Evolutionary conservation across 2,888 invertebrate species (phyloP), one percentile per base, ranked within the genome.

Genomic region (Andrena fulva): DNA sequence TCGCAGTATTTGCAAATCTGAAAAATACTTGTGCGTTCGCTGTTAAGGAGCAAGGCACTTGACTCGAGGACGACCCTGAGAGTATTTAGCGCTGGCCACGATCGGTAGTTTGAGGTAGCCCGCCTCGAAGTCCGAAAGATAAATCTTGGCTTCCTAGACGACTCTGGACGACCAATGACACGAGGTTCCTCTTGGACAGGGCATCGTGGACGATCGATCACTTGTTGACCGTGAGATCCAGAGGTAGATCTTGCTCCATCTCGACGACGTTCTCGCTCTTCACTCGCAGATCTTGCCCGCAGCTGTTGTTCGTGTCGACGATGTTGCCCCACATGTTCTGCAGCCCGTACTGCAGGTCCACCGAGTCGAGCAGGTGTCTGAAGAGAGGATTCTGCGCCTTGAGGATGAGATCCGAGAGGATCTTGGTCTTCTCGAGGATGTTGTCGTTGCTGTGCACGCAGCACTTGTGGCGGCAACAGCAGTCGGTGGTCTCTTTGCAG

Each of bases 191-290:
- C 27, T 20, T 10, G 12, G 16, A 10, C 24, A 20, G 20, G 16
- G 12, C 54, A 3, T 20, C 27, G n/a, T 10, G 56, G 7, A 64
- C 6, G 12, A 8, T 6, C 7, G 0, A 7, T 92, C 90, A 94
- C 80, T 94, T 94, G 77, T 93, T 94, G 90, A 93, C 91, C 79
- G 92, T 95, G 88, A 94, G 89, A 80, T 94, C 94, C 68, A 94
- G 87, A 7, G 94, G 94, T 70, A 94, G 87, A 82, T 94, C 94
- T 85, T 94, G 94, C 77, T 94, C 94, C 91, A 93, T 93, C 27
- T 94, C 93, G 6, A 91, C 91, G 20, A 91, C 90, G 66, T 88
- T 91, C 59, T 94, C 94, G 70, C 93, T 94, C 81, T 95, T 95
- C 24, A 95, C 94, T 77, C 93, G 90, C 42, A 93, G 87, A 80